Evolutionary conservation across 2,888 invertebrate genomes (phyloP).

Genomic region (Lepeophtheirus nordmannii): DNA sequence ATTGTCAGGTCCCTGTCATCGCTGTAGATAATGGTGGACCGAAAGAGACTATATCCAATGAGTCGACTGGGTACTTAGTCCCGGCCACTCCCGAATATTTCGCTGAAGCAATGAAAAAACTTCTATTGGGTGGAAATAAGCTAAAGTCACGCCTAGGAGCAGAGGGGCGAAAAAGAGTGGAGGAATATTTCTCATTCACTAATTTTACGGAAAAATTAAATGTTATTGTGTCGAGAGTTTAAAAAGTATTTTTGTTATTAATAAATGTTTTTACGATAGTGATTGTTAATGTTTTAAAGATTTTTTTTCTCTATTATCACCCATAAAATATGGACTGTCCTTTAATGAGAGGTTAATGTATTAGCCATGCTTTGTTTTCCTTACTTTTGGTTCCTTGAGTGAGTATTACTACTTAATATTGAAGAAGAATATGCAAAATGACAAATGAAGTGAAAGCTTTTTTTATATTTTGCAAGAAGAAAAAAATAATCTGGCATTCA

Average conservation of each 20-base stretch:
- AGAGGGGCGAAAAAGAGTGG: conserved; percentile 56
- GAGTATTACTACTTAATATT: no score
- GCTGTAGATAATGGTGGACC: conserved; percentile 93
- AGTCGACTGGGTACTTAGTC: conserved; percentile 63
- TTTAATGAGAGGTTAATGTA: no score
- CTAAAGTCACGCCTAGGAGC: conserved; percentile 52
- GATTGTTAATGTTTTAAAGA: neutral
- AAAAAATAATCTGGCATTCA: no score
- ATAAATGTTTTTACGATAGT: neutral
- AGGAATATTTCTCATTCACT: conserved; percentile 63
- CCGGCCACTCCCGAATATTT: conserved; percentile 52
- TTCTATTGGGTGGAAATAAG: conserved; percentile 45
- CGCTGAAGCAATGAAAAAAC: conserved; percentile 55
- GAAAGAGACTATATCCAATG: conserved; percentile 68
- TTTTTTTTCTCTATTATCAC: no score
- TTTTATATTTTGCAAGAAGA: no score
- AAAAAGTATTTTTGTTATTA: neutral
- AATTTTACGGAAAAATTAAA: conserved; percentile 57
- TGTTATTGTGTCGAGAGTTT: conserved; percentile 25
- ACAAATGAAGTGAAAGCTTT: no score
- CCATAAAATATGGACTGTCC: no score
- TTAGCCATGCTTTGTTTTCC: no score
- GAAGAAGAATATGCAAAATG: no score
- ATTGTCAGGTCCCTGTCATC: conserved; percentile 74
- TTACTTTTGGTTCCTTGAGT: no score